phyloP scores from a whole-genome alignment of 2,888 invertebrate genomes.

The Amblyjoppa proteus region DNA sequence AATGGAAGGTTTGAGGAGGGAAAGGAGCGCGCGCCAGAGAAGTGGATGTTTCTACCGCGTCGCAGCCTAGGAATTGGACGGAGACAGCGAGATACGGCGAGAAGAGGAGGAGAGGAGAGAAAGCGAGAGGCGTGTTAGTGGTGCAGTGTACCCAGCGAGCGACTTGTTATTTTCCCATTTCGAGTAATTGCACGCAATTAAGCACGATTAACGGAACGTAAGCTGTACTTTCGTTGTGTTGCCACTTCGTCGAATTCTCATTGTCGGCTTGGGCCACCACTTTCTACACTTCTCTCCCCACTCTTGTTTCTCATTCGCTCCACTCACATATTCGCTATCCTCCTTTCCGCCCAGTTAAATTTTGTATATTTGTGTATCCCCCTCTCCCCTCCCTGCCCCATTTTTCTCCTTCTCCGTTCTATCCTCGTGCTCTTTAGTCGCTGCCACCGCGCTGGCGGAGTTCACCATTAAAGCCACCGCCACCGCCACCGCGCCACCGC shows the following conservation, averaged over 20 bases:
- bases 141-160: slow-evolving; percentile 56
- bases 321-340: slow-evolving; percentile 25
- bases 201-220: slow-evolving; percentile 80
- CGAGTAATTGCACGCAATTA: slow-evolving; percentile 82
- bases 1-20: slow-evolving; percentile 17
- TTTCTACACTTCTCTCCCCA: slow-evolving; percentile 21
- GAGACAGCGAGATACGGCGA: slow-evolving; percentile 14
- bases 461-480: slow-evolving; percentile 16
- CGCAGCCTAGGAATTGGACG: background rate
- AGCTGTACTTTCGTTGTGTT: slow-evolving; percentile 72
- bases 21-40: slow-evolving; percentile 2
- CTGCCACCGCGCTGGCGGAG: background rate
- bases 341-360: slow-evolving; percentile 11
- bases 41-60: slow-evolving; percentile 6
- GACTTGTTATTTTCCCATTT: slow-evolving; percentile 83
- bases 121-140: slow-evolving; percentile 63
- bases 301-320: slow-evolving; percentile 23
- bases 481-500: slow-evolving; percentile 9
- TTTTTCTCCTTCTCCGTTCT: slow-evolving; percentile 40
- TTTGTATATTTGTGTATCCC: slow-evolving; percentile 50
- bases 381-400: background rate
- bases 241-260: slow-evolving; percentile 73
- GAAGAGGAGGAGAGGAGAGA: slow-evolving; percentile 46
- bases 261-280: slow-evolving; percentile 39
- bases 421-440: slow-evolving; percentile 16